Conservation (phyloP, 1,140 invertebrate genomes). For the Pristionchus pacificus region DNA sequence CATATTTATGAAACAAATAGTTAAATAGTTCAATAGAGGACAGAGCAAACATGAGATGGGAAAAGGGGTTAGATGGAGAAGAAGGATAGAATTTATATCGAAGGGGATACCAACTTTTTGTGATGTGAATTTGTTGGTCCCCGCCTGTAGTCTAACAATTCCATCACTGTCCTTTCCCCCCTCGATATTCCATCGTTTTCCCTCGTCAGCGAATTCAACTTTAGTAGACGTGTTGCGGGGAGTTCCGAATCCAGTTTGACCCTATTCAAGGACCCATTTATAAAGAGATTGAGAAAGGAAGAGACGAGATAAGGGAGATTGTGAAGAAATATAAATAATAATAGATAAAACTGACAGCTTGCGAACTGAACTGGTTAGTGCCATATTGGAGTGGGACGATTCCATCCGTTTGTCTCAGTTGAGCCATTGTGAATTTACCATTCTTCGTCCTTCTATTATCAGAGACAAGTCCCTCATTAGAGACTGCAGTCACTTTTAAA, state of each 20-base stretch:
- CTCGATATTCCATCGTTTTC: conserved; percentile 34
- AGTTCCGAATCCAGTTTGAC: conserved; percentile 54
- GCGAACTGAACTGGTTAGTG: conserved; percentile 55
- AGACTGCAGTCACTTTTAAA: neutral
- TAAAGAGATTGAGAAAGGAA: conserved; percentile 14
- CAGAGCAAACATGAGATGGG: neutral
- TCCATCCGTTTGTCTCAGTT: conserved; percentile 55
- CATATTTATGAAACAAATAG: conserved; percentile 13
- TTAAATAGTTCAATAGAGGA: neutral
- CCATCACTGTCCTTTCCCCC: conserved; percentile 9
- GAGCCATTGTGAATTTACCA: conserved; percentile 53
- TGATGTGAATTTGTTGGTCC: conserved; percentile 24
- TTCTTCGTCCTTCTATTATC: conserved; percentile 9
- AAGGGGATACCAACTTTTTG: conserved; percentile 13
- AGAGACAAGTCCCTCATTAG: neutral
- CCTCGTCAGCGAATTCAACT: conserved; percentile 48
- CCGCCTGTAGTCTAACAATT: conserved; percentile 19
- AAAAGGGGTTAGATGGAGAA: neutral
- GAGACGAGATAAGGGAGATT: neutral
- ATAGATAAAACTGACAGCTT: conserved; percentile 39
- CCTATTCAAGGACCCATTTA: conserved; percentile 36
- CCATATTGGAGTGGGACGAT: conserved; percentile 53
- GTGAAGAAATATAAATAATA: neutral
- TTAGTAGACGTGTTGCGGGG: conserved; percentile 52
- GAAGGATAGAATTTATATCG: neutral